phyloP scores from a whole-genome alignment of 2,797 vertebrate species.

The Cyclopterus lumpus region DNA sequence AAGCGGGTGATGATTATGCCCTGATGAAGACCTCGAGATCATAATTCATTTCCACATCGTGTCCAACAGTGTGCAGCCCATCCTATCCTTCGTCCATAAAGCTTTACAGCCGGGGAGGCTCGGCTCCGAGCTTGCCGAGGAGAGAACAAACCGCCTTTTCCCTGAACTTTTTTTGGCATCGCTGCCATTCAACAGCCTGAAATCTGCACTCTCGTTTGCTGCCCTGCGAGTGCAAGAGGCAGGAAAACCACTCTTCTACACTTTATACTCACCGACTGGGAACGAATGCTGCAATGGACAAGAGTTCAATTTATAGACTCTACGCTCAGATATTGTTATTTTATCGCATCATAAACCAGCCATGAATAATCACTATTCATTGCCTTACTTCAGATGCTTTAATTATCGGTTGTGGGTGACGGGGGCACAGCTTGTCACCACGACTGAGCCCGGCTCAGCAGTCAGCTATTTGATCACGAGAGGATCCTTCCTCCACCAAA shows the following conservation, averaged over 20 bases:
- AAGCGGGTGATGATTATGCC: not conserved
- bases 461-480: constrained; percentile 47
- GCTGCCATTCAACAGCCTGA: not conserved
- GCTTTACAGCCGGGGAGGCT: not conserved
- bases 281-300: not conserved
- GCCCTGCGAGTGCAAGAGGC: not conserved
- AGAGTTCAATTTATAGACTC: not conserved
- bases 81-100: not conserved
- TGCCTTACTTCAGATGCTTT: constrained; percentile 39
- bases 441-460: constrained; percentile 21
- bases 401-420: constrained; percentile 47
- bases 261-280: not conserved
- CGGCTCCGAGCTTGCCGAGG: not conserved
- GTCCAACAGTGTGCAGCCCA: not conserved
- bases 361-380: constrained; percentile 46
- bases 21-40: constrained; percentile 12
- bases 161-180: not conserved
- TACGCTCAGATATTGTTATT: not conserved
- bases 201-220: not conserved
- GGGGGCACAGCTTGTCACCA: constrained; percentile 41
- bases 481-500: constrained; percentile 27
- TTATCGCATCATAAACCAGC: constrained; percentile 28
- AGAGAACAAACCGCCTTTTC: not conserved
- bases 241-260: not conserved
- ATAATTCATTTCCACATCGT: not conserved